Evolutionary conservation across 2,113 vertebrate genomes (phyloP), one percentile per base, ranked within the genome.

Genomic region (Trachemys scripta): DNA sequence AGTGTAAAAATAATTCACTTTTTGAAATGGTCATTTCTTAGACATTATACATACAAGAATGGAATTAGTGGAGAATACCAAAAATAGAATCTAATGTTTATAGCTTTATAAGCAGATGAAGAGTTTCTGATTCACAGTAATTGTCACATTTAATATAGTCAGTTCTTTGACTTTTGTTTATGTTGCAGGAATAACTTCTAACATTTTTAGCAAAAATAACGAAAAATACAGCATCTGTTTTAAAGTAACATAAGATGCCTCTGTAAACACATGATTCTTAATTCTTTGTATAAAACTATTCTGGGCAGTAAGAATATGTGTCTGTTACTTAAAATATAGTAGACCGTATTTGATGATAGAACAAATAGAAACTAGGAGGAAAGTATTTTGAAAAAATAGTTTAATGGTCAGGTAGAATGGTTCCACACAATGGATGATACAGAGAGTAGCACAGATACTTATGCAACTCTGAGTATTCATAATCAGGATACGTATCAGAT

Each of bases 1-100:
- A 82, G 10, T 4, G 6, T 1, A 47, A 45, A 2, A 20, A 6
- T 2, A 27, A n/a, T 2, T 0, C 3, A 19, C 38, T n/a, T n/a
- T 0, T 0, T 11, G 29, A 53, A 54, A 45, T 5, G 0, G 29
- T 54, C 3, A 4, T 72, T 31, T 13, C 27, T 22, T 1, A 1
- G 29, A 31, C 57, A 62, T 29, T 8, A n/a, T 4, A 5, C 69
- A 49, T 0, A 0, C 1, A 16, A 49, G 1, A 1, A 17, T 42
- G 38, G 8, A 3, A 3, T 0, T 42, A 1, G 1, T 22, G 13
- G 17, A 84, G 80, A 7, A 35, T 12, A 0, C 9, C 11, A 51
- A 7, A 54, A 79, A 53, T 4, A 24, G 69, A 42, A 75, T 42
- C 4, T 24, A 42, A 42, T 12, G 10, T 42, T 38, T 75, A 42